phyloP scores from a whole-genome alignment of 1,140 invertebrate species.

The Drosophila guanche region DNA sequence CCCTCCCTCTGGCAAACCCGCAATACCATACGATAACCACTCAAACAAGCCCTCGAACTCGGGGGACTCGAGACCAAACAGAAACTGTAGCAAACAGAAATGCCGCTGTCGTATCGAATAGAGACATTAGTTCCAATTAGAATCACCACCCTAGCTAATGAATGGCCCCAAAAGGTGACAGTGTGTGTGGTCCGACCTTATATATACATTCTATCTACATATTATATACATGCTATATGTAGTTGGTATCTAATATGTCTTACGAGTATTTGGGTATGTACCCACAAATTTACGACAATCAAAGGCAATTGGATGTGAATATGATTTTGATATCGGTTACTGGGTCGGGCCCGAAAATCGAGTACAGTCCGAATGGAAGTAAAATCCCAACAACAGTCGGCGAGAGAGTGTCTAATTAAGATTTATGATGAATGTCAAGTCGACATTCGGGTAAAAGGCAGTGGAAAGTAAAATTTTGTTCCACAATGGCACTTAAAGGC shows the following conservation, averaged over 20 bases:
- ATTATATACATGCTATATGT: neutral
- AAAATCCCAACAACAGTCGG: constrained; percentile 24
- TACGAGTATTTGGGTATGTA: neutral
- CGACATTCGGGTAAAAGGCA: neutral
- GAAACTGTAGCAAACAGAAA: constrained; percentile 1
- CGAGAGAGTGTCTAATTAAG: constrained; percentile 55
- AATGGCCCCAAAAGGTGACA: constrained; percentile 40
- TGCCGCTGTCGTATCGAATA: constrained; percentile 23
- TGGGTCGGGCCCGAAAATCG: constrained; percentile 15
- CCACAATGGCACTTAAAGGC: too few species aligned
- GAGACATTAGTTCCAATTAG: constrained; percentile 56
- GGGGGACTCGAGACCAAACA: too few species aligned
- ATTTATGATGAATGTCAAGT: constrained; percentile 67
- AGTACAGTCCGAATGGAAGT: constrained; percentile 19
- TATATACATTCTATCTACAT: constrained; percentile 1
- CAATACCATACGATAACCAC: too few species aligned
- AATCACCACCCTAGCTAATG: constrained; percentile 45
- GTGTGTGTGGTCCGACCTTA: neutral
- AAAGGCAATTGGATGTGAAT: constrained; percentile 8
- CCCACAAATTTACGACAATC: too few species aligned
- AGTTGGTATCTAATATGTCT: neutral
- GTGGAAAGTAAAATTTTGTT: neutral
- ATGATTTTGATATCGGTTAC: constrained; percentile 43
- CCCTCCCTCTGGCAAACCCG: neutral
- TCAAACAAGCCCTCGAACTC: neutral